Percentiles rank a stretch among this genome's conserved stretches.
phyloP scores from a whole-genome alignment of 2,113 vertebrate genomes.

The Dromaius novaehollandiae region DNA sequence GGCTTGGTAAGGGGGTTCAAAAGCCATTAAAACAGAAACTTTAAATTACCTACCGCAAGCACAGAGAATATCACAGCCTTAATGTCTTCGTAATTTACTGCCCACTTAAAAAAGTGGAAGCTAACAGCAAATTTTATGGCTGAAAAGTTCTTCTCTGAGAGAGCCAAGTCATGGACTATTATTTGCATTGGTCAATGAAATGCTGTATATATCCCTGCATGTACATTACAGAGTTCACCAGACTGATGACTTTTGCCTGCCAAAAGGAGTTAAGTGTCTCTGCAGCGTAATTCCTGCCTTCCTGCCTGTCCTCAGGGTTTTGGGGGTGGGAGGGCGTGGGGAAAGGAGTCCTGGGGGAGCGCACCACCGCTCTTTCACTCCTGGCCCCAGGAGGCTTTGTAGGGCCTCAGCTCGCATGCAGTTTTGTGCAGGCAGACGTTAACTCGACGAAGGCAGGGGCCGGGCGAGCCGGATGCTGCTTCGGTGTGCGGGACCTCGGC shows the following conservation, averaged over 20 bases:
- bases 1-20: background rate
- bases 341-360: background rate
- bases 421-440: background rate
- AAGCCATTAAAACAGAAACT: background rate
- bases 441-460: rapidly evolving
- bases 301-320: background rate
- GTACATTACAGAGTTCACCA: background rate
- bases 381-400: background rate
- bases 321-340: background rate
- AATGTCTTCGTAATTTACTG: background rate
- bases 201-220: background rate
- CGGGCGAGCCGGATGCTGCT: background rate
- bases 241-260: background rate
- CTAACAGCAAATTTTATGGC: background rate
- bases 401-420: background rate
- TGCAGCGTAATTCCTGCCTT: background rate
- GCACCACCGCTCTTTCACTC: background rate
- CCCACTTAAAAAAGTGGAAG: background rate
- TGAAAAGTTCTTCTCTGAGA: background rate
- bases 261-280: background rate
- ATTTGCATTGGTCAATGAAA: background rate
- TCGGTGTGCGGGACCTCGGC: rapidly evolving
- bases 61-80: background rate
- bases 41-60: background rate
- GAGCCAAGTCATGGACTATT: background rate